Conservation (phyloP, 23 tunicate genomes). For the Botrylloides violaceus region DNA sequence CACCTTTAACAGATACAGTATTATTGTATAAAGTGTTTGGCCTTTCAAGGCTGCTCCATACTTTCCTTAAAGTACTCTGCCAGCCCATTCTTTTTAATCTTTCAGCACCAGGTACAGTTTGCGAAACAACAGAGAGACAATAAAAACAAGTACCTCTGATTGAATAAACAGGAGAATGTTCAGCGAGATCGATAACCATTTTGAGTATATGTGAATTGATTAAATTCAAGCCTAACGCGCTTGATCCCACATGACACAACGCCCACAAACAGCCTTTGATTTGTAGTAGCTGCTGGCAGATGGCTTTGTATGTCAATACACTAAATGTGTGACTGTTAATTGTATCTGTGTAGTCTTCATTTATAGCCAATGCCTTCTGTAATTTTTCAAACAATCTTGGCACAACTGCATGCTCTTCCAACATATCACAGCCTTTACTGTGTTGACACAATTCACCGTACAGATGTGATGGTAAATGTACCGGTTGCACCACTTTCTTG, state of each 20-base stretch:
- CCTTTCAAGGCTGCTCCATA: background rate
- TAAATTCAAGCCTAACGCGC: slow-evolving; percentile 46
- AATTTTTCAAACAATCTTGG: slow-evolving; percentile 29
- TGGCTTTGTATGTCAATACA: slow-evolving; percentile 11
- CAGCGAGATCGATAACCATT: slow-evolving; percentile 35
- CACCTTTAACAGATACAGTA: background rate
- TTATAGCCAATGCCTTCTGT: slow-evolving; percentile 16
- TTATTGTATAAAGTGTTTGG: background rate
- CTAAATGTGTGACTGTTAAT: slow-evolving; percentile 9
- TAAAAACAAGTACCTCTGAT: slow-evolving; percentile 70
- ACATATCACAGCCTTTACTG: slow-evolving; percentile 36
- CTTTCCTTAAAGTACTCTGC: slow-evolving; percentile 20
- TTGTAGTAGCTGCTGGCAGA: slow-evolving; percentile 11
- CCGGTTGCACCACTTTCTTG: slow-evolving; percentile 59
- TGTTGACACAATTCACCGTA: slow-evolving; percentile 83
- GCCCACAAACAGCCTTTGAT: slow-evolving; percentile 84
- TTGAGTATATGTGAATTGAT: slow-evolving; percentile 19
- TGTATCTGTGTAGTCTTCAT: background rate
- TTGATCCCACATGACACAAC: slow-evolving; percentile 74
- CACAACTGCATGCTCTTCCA: slow-evolving; percentile 30
- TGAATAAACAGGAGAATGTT: slow-evolving; percentile 26
- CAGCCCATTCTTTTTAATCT: slow-evolving; percentile 43
- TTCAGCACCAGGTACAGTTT: slow-evolving; percentile 75
- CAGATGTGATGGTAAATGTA: slow-evolving; percentile 75
- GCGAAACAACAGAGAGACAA: slow-evolving; percentile 47